Conservation (phyloP, 2,888 invertebrate species). For the Copidosoma aretas region DNA sequence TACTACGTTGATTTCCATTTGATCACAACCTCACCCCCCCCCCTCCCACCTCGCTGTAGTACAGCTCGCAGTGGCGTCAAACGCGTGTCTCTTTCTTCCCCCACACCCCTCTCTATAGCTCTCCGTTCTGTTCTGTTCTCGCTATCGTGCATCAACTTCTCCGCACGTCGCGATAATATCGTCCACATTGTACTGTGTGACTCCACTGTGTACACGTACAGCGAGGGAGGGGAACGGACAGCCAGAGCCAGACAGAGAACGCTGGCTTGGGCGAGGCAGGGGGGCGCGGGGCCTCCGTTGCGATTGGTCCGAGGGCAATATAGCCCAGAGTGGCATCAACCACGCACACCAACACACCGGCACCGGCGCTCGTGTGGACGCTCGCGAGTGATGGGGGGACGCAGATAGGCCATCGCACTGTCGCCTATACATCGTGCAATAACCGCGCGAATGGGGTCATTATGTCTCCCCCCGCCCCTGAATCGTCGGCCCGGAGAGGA, state of each 20-base stretch:
- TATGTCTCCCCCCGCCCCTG: constrained; percentile 9
- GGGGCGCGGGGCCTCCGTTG: not conserved
- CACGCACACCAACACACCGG: too few species aligned
- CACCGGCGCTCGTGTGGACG: too few species aligned
- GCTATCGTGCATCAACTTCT: constrained; percentile 15
- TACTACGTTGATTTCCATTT: too few species aligned
- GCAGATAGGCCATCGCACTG: constrained; percentile 21
- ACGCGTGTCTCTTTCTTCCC: too few species aligned
- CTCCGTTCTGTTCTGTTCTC: not conserved
- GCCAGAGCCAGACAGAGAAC: not conserved
- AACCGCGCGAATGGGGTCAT: constrained; percentile 29
- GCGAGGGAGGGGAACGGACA: not conserved
- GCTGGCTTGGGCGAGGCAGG: not conserved
- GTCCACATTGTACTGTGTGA: not conserved
- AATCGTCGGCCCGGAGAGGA: constrained; percentile 20
- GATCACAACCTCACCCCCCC: too few species aligned
- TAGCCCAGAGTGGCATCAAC: too few species aligned
- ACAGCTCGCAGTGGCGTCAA: not conserved
- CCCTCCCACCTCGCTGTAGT: too few species aligned
- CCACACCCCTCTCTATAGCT: too few species aligned
- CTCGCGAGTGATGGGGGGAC: constrained; percentile 6
- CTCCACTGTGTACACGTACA: not conserved
- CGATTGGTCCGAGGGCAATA: constrained; percentile 1
- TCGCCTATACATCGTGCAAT: constrained; percentile 16
- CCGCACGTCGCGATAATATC: constrained; percentile 16